Evolutionary conservation across 1,140 invertebrate species (phyloP), one percentile per base, ranked within the genome.

Genomic region (Calliphora vicina): DNA sequence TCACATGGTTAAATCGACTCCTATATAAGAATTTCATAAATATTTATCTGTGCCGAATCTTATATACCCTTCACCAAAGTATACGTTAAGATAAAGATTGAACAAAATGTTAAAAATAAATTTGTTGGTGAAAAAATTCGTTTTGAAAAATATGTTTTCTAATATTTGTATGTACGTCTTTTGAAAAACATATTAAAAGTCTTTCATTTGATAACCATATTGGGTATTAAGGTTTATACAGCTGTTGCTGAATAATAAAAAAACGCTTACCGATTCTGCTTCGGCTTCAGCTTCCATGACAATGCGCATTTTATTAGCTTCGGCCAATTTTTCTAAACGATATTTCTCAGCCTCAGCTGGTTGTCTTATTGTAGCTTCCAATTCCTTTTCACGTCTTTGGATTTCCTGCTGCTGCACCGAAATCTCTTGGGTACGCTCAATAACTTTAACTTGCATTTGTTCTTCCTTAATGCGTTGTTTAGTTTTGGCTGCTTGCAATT

Each of bases 401-500:
- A 97, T 96, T 92, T 97, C 96, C 91, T 97, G 97, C 85, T 97
- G 96, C 88, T 97, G 96, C 1, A 98, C 96, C 42, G 94, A 93
- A 87, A 99, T 99, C 91, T 98, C 96, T 91, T 99, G 97, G 12
- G 95, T 94, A 73, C 97, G 93, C 91, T 99, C 97, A 26, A 99
- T 95, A 0, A 99, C 97, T 85, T 95, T 95, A 42, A 99, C 97
- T 91, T 99, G 97, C 97, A 99, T 99, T 88, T 98, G 95, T 90
- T 99, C 97, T 87, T 99, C 97, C 91, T 98, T 98, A 85, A 99
- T 99, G 83, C 96, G 93, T 90, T 99, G 98, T 86, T 97, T 97
- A 0, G 97, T 99, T 91, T 99, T 99, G 0, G 97, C 97, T 27
- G 97, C 97, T 94, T 99, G 96, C 73, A 99, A 91, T 86, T 97